phyloP scores from a whole-genome alignment of 2,888 invertebrate genomes.

The Enoplolaimus lenunculus region DNA sequence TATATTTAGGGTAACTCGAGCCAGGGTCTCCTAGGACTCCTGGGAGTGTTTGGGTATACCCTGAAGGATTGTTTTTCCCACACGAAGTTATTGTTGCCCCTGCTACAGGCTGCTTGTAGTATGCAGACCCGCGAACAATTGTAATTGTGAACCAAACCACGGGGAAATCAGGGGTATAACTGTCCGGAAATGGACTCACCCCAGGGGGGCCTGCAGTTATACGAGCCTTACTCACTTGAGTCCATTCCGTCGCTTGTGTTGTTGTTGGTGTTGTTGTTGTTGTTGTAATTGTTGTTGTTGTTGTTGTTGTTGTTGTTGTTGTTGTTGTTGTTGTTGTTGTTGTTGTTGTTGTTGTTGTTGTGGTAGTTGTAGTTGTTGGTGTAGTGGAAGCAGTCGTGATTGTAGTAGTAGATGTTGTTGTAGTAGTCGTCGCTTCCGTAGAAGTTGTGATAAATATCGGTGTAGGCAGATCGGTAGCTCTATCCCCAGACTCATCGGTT shows the following conservation, averaged over 20 bases:
- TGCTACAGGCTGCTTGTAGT: constrained; percentile 5
- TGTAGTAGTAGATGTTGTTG: background rate
- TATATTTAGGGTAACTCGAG: constrained; percentile 20
- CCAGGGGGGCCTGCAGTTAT: background rate
- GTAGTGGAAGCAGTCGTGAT: background rate
- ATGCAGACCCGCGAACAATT: constrained; percentile 18
- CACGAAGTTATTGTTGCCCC: background rate
- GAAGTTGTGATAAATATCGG: too few relatives aligned
- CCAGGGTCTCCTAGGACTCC: background rate
- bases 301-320: constrained; percentile 21
- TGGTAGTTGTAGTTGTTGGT: constrained; percentile 9
- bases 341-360: constrained; percentile 6
- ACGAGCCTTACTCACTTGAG: background rate
- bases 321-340: constrained; percentile 16
- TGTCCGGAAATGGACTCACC: too few relatives aligned
- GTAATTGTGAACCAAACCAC: constrained; percentile 20
- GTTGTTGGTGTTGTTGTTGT: constrained; percentile 20
- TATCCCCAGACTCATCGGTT: background rate
- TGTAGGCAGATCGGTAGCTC: background rate
- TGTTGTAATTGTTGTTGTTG: constrained; percentile 17
- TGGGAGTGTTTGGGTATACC: constrained; percentile 20
- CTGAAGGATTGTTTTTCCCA: constrained; percentile 20
- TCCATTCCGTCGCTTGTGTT: background rate
- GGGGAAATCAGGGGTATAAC: constrained; percentile 6
- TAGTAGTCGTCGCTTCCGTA: background rate